Evolutionary conservation across 2,888 invertebrate genomes (phyloP), one percentile per base, ranked within the genome.

Genomic region (Pollenia angustigena): DNA sequence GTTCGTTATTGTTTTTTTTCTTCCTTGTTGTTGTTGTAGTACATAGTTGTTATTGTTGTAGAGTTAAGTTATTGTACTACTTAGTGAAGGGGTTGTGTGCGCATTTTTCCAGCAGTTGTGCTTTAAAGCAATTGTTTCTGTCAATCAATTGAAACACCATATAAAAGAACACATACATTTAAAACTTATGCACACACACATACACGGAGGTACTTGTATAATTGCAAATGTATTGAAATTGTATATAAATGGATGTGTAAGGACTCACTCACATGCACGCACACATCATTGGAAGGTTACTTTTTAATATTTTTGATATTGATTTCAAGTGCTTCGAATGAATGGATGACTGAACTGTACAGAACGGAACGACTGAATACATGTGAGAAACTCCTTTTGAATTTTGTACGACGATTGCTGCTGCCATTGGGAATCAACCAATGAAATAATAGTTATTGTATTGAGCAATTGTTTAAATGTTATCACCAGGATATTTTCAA

Each of bases 41-140:
- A 66, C 14, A 18, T 66, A 42, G 14, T 62, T 16, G 42, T 62
- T 75, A 42, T 68, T 32, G 32, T 81, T 68, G 50, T 62, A 14
- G 48, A 48, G 48, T 18, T 23, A 48, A 42, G 32, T 32, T 32
- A 32, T 32, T 72, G 71, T 80, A 82, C 74, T 79, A 79, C 52
- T 76, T 81, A 60, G 68, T 87, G 84, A 87, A 87, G 87, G 86
- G 87, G 84, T 87, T 87, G 87, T 87, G 87, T 87, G 87, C 87
- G 87, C 87, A 84, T 84, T 87, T 87, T 86, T 87, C 84, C 78
- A 81, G 80, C 86, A 87, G 81, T 87, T 84, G 84, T 84, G 84
- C 84, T 87, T 87, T 72, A 78, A 82, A 81, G 87, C 87, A 87
- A 87, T 87, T 87, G 87, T 87, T 87, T 87, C 87, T 84, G 84